Percentiles rank a stretch among this genome's conserved stretches.
Conservation (phyloP, 2,888 invertebrate species). For the Pterostichus niger region DNA sequence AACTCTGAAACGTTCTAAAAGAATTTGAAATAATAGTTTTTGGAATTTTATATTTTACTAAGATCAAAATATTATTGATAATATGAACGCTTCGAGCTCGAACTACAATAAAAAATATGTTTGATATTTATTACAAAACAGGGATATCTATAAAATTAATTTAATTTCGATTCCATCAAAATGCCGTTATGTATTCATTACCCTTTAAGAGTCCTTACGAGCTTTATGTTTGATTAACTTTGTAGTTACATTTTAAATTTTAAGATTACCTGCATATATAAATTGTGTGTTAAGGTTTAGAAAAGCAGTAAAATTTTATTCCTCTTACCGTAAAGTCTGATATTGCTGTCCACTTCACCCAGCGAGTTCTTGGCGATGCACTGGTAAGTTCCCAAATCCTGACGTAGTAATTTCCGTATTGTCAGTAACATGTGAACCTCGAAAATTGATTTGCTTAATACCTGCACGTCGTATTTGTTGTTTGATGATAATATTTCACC, state of each 20-base stretch:
- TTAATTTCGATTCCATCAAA: no score
- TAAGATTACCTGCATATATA: slow-evolving; percentile 26
- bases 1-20: no score
- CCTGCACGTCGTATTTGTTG: slow-evolving; percentile 26
- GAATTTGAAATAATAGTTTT: no score
- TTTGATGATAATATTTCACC: slow-evolving; percentile 38
- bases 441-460: slow-evolving; percentile 24
- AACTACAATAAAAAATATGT: no score
- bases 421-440: slow-evolving; percentile 26
- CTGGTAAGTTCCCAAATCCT: slow-evolving; percentile 47
- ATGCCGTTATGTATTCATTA: background rate
- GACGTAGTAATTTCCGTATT: slow-evolving; percentile 13
- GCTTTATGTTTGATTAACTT: no score
- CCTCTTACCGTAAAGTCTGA: slow-evolving; percentile 37
- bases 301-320: slow-evolving; percentile 30
- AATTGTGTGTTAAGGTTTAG: slow-evolving; percentile 8
- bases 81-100: no score
- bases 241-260: slow-evolving; percentile 4
- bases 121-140: no score
- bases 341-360: slow-evolving; percentile 48
- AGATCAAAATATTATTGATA: no score
- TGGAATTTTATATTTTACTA: no score
- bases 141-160: background rate
- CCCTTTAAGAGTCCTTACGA: background rate
- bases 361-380: slow-evolving; percentile 50